Evolutionary conservation across 2,797 vertebrate genomes (phyloP).

Genomic region (Dicrostonyx torquatus): DNA sequence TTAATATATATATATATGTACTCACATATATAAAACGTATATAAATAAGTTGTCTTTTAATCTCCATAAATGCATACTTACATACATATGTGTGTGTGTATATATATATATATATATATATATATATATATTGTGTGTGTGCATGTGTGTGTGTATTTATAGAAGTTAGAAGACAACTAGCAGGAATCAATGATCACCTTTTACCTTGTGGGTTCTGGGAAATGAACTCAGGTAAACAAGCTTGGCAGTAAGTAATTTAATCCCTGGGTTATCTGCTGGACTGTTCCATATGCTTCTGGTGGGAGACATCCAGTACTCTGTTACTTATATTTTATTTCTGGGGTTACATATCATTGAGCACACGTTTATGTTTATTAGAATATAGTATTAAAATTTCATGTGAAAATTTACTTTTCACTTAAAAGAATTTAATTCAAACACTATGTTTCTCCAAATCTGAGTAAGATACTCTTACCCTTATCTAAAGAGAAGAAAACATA

Average conservation of each 20-base stretch:
- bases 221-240: not conserved
- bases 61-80: not conserved
- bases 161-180: too few relatives aligned
- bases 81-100: not conserved
- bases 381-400: slow-evolving; percentile 1
- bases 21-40: too few relatives aligned
- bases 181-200: not conserved
- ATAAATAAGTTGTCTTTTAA: too few relatives aligned
- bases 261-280: not conserved
- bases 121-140: too few relatives aligned
- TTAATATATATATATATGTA: not conserved
- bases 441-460: not conserved
- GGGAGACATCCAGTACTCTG: not conserved
- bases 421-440: not conserved
- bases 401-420: not conserved
- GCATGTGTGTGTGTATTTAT: not conserved
- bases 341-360: not conserved
- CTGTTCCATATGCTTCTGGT: not conserved
- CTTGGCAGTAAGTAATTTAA: not conserved
- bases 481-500: not conserved
- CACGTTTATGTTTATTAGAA: not conserved
- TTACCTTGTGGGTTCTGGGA: not conserved
- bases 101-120: not conserved
- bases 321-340: not conserved
- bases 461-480: not conserved